Base-by-base conservation (phyloP, 1,140 invertebrate species). In the Hycleus cichorii region DNA sequence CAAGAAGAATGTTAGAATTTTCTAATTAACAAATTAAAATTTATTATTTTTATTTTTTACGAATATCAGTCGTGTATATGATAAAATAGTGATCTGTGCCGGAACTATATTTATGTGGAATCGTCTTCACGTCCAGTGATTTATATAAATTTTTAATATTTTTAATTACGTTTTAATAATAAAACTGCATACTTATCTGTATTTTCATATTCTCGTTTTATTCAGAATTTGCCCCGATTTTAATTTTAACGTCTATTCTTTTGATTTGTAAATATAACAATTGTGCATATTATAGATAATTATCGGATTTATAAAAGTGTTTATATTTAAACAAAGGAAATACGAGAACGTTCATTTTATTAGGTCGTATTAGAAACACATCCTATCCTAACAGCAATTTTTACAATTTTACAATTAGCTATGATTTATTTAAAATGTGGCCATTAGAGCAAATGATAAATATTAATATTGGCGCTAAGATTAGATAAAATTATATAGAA, bases 241-340 rank as follows among this genome's bases (percentile, higher is more conserved):
- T 4, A 32, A 18, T 18, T 18, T 69, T 67, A 59, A 65, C 58
- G 67, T 68, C 70, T 63, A 49, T 54, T 59, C 51, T 51, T 60
- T 65, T 63, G 70, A 32, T 73, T 72, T 74, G 72, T 74, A 74
- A 69, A 74, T 72, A 74, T 70, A 69, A 66, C 57, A 71, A 70
- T 69, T 74, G 70, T 74, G 72, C 69, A 74, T 72, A 73, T 73
- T 72, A 67, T 3, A 11, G 9, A 42, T n/a, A 42, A 68, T 68
- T 65, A 69, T 63, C 63, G 64, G 64, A 68, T 67, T 68, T 69
- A 70, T 65, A 67, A 71, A 70, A 71, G 66, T 68, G 66, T 70
- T 71, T 65, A 69, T 69, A 68, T 59, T 64, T 67, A 70, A 32
- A 32, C 32, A 32, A 32, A 32, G 4, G 1, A 32, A 32, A 32